phyloP scores from a whole-genome alignment of 2,113 vertebrate genomes.

The Paramisgurnus dabryanus region DNA sequence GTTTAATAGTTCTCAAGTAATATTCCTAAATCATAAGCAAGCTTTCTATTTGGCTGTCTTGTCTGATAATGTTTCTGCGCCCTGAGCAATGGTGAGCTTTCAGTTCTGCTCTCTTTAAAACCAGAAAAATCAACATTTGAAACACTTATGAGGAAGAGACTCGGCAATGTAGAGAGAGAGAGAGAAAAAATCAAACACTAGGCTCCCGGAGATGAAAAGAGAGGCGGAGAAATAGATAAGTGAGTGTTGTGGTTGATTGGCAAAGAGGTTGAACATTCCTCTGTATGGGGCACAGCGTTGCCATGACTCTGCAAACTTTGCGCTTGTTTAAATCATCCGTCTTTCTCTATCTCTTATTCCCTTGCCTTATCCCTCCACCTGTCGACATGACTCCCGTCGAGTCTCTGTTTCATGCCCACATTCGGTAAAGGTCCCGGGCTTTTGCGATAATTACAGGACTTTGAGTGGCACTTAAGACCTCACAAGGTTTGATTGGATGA shows the following conservation, averaged over 20 bases:
- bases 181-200: conserved; percentile 7
- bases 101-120: background rate
- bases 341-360: background rate
- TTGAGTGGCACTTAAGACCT: conserved; percentile 48
- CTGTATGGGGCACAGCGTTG: conserved; percentile 59
- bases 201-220: conserved; percentile 18
- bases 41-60: too few species aligned
- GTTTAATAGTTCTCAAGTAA: background rate
- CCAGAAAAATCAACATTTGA: background rate
- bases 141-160: background rate
- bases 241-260: conserved; percentile 41
- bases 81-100: conserved; percentile 4
- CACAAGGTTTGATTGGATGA: conserved; percentile 62
- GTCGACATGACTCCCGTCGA: conserved; percentile 15
- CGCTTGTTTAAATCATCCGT: conserved; percentile 63
- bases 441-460: conserved; percentile 35
- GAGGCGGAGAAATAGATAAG: conserved; percentile 19
- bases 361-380: conserved; percentile 16
- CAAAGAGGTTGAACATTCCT: conserved; percentile 64
- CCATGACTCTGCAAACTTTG: conserved; percentile 62
- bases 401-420: conserved; percentile 24
- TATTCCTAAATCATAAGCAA: background rate
- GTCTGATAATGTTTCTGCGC: too few species aligned
- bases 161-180: background rate
- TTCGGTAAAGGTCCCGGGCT: conserved; percentile 13